Evolutionary conservation across 1,140 invertebrate species (phyloP), one percentile per base, ranked within the genome.

Genomic region (Lepidurus couesii): DNA sequence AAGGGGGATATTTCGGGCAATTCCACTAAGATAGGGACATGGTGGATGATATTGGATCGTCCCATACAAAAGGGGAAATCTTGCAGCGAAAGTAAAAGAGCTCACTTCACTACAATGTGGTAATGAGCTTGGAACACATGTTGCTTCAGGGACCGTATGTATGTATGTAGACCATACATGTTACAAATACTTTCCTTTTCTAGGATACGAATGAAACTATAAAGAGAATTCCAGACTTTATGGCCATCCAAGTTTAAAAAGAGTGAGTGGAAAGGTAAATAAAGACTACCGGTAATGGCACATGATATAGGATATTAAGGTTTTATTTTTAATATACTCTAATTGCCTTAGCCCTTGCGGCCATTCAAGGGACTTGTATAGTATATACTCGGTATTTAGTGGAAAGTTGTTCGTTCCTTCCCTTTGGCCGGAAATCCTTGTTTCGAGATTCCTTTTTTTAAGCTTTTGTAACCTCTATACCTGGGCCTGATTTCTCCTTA

Each of bases 301-400:
- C 53, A 65, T 65, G 53, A 65, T 65, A 65, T 65, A 65, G 53
- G 53, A n/a, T 65, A 65, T 65, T 65, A 65, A 65, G n/a, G 53
- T 65, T 65, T 65, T 21, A 65, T 65, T 65, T 21, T 65, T 65
- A 65, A 65, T 65, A 65, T 21, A 65, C 21, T 13, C 53, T 65
- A 65, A n/a, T 65, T 65, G 53, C 53, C 53, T 65, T 9, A 34
- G n/a, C 13, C 53, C 53, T 65, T 21, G n/a, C 4, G 45, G 53
- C 16, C 53, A 65, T 65, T 65, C 16, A 65, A 65, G 16, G 16
- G 53, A 34, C 34, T 34, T 3, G 34, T 34, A 34, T 34, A 34
- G 34, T 34, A 34, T 34, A 34, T 34, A 34, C 34, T 34, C 34
- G 34, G 34, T 34, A 34, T 65, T 7, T 9, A 65, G 53, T 65